Evolutionary conservation across 2,113 vertebrate species (phyloP), one percentile per base, ranked within the genome.

Genomic region (Nothocercus nigrocapillus): DNA sequence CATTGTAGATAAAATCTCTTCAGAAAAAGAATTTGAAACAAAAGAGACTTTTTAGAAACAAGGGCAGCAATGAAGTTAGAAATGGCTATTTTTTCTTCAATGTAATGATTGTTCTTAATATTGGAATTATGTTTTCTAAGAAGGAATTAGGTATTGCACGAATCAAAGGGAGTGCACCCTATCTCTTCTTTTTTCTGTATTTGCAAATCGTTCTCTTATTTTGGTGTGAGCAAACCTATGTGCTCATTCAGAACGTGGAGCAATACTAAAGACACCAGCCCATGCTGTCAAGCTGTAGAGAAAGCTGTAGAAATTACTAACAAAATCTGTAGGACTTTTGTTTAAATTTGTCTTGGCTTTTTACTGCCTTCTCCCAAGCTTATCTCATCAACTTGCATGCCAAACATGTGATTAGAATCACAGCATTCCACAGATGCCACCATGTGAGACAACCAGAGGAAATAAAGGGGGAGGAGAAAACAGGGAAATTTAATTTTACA

Each of bases 401-500:
- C 89, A 94, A 95, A 89, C n/a, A 40, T 30, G 42, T 27, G 68
- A 93, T 88, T 85, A 85, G 93, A 90, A 76, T 64, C 36, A 34
- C 63, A 73, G 9, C 75, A 67, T 85, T 75, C 47, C 75, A 87
- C 68, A 89, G 81, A 95, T 87, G 82, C 34, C 63, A 88, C 63
- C 40, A 45, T 25, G 63, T 89, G 58, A 86, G 94, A 85, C 62
- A 83, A 81, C 40, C 1, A 73, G 14, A 75, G 47, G 30, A 88
- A 89, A 85, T 24, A 94, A 91, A 95, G 88, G 25, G 56, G 81
- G 89, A 77, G 30, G 70, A 58, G 67, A 89, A 90, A 96, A 91
- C 63, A 85, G 79, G 64, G 47, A 83, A 74, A 89, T 84, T 69
- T 69, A 42, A 82, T 88, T 93, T 95, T 83, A 80, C 49, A 38